Evolutionary conservation across 1,140 invertebrate genomes (phyloP).

Genomic region (Probaryconus sp.): DNA sequence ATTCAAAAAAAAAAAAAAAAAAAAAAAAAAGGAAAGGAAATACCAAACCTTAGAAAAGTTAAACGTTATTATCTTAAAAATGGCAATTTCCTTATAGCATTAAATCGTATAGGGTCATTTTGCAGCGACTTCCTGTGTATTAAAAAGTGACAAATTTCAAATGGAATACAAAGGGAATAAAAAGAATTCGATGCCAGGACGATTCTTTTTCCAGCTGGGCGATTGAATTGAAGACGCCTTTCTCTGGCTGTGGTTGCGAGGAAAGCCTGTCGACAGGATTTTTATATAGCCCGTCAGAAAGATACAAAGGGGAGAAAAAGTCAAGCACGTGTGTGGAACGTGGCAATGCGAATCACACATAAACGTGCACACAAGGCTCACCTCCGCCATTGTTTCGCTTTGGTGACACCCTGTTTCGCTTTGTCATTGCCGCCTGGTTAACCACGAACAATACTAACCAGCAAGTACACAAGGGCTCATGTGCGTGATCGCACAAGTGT

Average conservation of each 20-base stretch:
- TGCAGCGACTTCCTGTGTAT: too few relatives aligned
- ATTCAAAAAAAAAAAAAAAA: too few relatives aligned
- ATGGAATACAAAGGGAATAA: not conserved
- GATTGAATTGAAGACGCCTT: slow-evolving; percentile 27
- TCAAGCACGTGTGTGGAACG: not conserved
- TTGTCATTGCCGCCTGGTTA: slow-evolving; percentile 64
- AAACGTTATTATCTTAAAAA: too few relatives aligned
- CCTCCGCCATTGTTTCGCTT: slow-evolving; percentile 58
- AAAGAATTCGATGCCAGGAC: not conserved
- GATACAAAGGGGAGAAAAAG: slow-evolving; percentile 32
- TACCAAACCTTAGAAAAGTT: too few relatives aligned
- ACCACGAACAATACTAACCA: slow-evolving; percentile 62
- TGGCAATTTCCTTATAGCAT: too few relatives aligned
- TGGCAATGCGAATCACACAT: slow-evolving; percentile 27
- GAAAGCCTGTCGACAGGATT: slow-evolving; percentile 27
- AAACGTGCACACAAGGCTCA: slow-evolving; percentile 30
- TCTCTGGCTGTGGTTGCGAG: slow-evolving; percentile 8
- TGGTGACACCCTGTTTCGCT: slow-evolving; percentile 62
- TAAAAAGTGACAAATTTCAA: too few relatives aligned
- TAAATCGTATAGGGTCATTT: too few relatives aligned
- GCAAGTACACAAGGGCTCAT: slow-evolving; percentile 38
- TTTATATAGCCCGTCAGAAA: slow-evolving; percentile 43
- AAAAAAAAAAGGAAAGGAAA: too few relatives aligned
- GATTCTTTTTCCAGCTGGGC: slow-evolving; percentile 14
- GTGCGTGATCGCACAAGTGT: slow-evolving; percentile 38